Evolutionary conservation across 2,797 vertebrate genomes (phyloP).

Genomic region (Natrix natrix): DNA sequence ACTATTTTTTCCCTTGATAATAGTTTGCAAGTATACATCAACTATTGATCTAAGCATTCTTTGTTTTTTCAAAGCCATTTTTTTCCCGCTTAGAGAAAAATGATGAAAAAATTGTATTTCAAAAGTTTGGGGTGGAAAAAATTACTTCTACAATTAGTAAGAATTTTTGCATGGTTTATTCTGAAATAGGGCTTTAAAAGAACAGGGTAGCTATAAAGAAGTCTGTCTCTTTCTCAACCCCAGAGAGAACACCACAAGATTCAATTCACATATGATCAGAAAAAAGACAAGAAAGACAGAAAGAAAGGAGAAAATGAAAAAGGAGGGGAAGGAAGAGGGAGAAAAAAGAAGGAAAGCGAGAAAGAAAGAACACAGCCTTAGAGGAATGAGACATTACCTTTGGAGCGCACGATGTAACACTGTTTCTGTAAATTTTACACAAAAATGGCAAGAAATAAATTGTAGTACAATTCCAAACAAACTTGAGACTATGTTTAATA

Average conservation of each 20-base stretch:
- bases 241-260: slow-evolving; percentile 70
- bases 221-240: slow-evolving; percentile 33
- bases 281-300: slow-evolving; percentile 63
- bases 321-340: slow-evolving; percentile 49
- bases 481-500: slow-evolving; percentile 87
- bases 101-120: background rate
- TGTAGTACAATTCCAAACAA: slow-evolving; percentile 97
- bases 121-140: background rate
- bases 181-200: background rate
- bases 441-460: slow-evolving; percentile 99
- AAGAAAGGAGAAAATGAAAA: slow-evolving; percentile 57
- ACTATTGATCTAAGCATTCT: background rate
- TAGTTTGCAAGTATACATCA: background rate
- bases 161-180: slow-evolving; percentile 14
- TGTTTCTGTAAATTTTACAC: slow-evolving; percentile 99
- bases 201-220: slow-evolving; percentile 44
- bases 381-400: slow-evolving; percentile 98
- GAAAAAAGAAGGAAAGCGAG: slow-evolving; percentile 58
- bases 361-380: slow-evolving; percentile 87
- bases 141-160: background rate
- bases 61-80: background rate
- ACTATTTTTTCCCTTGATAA: background rate
- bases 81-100: background rate
- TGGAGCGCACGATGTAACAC: slow-evolving; percentile 97
- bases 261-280: slow-evolving; percentile 79